These are phyloP conservation scores for Apodemia duryi DNA, from an alignment of 2,888 invertebrate genomes.

Conservation along the genomic window DNA sequence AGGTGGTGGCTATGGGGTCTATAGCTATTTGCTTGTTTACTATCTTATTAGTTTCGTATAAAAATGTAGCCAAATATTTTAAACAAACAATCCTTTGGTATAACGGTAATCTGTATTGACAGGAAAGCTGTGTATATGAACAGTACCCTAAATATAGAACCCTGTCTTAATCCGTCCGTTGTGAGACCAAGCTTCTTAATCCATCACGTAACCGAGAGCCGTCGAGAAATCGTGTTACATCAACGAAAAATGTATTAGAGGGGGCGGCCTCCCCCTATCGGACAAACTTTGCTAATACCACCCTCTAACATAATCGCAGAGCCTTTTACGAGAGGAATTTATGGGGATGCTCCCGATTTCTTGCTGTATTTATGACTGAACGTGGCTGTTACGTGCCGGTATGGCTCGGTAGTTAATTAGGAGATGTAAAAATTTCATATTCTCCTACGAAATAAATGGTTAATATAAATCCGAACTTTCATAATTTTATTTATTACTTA, in stretches of 20 bases:
- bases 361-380: constrained; percentile 73
- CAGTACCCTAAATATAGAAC: constrained; percentile 69
- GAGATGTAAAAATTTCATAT: constrained; percentile 50
- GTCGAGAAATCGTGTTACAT: constrained; percentile 80
- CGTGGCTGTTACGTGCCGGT: constrained; percentile 68
- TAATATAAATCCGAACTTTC: constrained; percentile 21
- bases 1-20: no score
- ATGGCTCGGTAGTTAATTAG: constrained; percentile 67
- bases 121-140: constrained; percentile 72
- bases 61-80: background rate
- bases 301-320: constrained; percentile 78
- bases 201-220: constrained; percentile 79
- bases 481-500: constrained; percentile 8
- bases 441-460: constrained; percentile 14
- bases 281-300: constrained; percentile 80
- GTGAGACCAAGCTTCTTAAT: constrained; percentile 75
- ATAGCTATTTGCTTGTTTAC: no score
- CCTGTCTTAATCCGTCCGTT: constrained; percentile 68
- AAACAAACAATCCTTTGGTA: constrained; percentile 36
- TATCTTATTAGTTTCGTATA: no score
- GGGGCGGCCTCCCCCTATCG: constrained; percentile 64
- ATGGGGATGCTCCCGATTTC: constrained; percentile 78
- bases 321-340: constrained; percentile 80
- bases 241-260: constrained; percentile 81
- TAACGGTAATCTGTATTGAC: constrained; percentile 63